A percentile compares a stretch with the other conserved stretches of the same genome.
Conservation (phyloP, 2,888 invertebrate species). For the Galeopsomyia nigrocyanea region DNA sequence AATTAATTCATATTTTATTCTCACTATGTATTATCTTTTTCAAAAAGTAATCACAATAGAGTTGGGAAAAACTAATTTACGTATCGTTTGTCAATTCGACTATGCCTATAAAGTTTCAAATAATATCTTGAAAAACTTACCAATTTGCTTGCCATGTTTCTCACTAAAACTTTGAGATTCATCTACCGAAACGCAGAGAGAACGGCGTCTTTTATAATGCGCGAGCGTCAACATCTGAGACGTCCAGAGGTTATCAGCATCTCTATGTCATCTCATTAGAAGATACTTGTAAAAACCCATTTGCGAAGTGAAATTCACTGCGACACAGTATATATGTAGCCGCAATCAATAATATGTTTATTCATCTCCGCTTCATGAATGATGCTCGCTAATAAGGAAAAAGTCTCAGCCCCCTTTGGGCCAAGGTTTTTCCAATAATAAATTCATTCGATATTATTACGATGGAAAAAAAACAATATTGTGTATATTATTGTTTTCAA, state of each 20-base stretch:
- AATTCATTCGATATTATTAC: not conserved
- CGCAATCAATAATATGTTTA: not conserved
- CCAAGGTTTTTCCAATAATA: conserved; percentile 7
- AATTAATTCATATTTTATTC: too few relatives aligned
- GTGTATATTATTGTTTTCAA: not conserved
- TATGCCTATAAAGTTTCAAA: too few relatives aligned
- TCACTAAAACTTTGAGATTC: conserved; percentile 1
- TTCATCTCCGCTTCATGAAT: not conserved
- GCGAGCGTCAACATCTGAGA: not conserved
- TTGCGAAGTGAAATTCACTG: not conserved
- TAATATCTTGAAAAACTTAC: conserved; percentile 22
- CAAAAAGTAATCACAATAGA: too few relatives aligned
- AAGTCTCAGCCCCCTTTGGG: not conserved
- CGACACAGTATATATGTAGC: not conserved
- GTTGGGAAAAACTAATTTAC: too few relatives aligned
- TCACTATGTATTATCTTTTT: too few relatives aligned
- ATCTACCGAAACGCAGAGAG: conserved; percentile 2
- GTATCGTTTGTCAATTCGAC: too few relatives aligned
- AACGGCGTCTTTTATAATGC: conserved; percentile 30
- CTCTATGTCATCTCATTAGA: conserved; percentile 1
- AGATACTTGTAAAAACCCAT: conserved; percentile 20
- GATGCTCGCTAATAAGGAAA: conserved; percentile 7
- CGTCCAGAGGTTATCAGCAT: conserved; percentile 27
- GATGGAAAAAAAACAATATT: not conserved
- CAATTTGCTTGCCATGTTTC: conserved; percentile 39